A percentile compares a stretch with the other conserved stretches of the same genome.
Evolutionary conservation across 2,888 invertebrate species (phyloP).

Genomic region (Caenorhabditis plicata): DNA sequence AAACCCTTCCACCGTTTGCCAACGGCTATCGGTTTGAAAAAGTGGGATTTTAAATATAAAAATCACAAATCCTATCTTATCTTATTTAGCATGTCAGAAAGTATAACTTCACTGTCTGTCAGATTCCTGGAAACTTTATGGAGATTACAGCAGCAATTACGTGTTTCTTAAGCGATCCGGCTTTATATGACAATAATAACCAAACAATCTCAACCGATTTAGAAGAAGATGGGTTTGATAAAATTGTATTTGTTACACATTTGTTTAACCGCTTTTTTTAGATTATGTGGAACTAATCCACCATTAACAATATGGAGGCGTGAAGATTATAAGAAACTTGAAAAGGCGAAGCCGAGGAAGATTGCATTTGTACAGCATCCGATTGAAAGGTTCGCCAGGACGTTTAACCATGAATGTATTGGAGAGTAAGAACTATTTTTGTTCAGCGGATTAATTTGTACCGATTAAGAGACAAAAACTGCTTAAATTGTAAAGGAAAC

Average conservation of each 20-base stretch:
- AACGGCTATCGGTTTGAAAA: constrained; percentile 21
- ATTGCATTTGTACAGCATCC: constrained; percentile 20
- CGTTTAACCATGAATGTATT: constrained; percentile 9
- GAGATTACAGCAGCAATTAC: constrained; percentile 15
- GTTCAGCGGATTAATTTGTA: neutral
- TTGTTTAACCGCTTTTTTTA: neutral
- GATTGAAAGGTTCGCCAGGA: constrained; percentile 19
- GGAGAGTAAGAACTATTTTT: neutral
- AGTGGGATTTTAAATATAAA: constrained; percentile 1
- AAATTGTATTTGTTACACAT: neutral
- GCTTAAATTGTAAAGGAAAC: constrained; percentile 14
- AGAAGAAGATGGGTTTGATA: constrained; percentile 4
- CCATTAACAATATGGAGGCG: constrained; percentile 5
- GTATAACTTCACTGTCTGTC: constrained; percentile 16
- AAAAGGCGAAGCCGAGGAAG: constrained; percentile 1
- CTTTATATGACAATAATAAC: constrained; percentile 4
- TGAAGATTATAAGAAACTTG: constrained; percentile 4
- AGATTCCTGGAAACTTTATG: constrained; percentile 23
- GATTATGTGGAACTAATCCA: constrained; percentile 9
- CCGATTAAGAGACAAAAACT: constrained; percentile 10
- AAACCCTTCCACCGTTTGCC: constrained; percentile 24
- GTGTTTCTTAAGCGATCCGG: constrained; percentile 12
- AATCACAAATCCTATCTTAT: neutral
- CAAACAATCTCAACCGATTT: constrained; percentile 16
- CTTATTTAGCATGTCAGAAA: constrained; percentile 9